Conservation (phyloP, 2,797 vertebrate genomes). For the Prionace glauca region DNA sequence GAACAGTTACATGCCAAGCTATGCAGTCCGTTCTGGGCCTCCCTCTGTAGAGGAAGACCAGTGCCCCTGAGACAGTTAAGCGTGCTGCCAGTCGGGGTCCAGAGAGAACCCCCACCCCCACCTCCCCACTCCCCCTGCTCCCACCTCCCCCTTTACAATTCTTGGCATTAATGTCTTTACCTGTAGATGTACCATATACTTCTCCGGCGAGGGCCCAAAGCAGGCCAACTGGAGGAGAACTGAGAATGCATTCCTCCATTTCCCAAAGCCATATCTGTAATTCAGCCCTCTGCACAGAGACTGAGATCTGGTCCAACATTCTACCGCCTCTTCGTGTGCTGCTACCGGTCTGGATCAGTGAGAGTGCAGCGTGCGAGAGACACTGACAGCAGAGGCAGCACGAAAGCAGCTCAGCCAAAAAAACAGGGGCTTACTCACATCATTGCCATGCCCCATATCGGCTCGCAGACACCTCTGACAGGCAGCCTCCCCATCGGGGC, state of each 20-base stretch:
- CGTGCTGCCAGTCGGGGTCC: neutral
- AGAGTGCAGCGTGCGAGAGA: conserved; percentile 54
- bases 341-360: conserved; percentile 46
- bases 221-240: conserved; percentile 88
- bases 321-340: conserved; percentile 1
- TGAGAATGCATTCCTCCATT: conserved; percentile 30
- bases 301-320: neutral
- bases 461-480: conserved; percentile 36
- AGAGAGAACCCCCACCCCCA: neutral
- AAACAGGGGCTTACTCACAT: conserved; percentile 43
- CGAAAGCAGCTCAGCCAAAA: conserved; percentile 41
- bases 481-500: conserved; percentile 39
- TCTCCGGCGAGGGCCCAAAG: conserved; percentile 79
- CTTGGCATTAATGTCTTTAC: conserved; percentile 55
- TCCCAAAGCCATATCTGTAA: conserved; percentile 1
- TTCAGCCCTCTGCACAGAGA: neutral
- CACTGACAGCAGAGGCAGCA: conserved; percentile 45
- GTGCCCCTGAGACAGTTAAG: neutral
- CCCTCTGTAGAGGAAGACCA: neutral
- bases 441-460: conserved; percentile 41
- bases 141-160: neutral
- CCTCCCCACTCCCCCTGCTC: too few species aligned
- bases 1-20: neutral
- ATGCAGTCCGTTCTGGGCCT: neutral
- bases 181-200: conserved; percentile 96